Conservation (phyloP, 2,113 vertebrate species). For the Cervus canadensis region DNA sequence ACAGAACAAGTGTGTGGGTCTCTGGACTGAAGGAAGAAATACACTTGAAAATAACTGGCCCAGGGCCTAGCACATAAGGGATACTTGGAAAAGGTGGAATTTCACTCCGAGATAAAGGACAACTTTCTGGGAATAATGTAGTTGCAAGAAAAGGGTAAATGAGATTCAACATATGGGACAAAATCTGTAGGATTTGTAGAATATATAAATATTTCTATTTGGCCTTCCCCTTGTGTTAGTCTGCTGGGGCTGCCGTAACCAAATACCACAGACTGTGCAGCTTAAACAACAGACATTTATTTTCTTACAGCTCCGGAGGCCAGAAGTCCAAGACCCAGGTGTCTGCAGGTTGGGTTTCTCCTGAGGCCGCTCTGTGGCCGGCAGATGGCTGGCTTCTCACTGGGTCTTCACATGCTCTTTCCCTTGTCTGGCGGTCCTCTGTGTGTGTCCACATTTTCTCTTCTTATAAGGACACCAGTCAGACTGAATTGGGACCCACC, state of each 20-base stretch:
- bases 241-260: neutral
- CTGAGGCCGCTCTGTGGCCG: neutral
- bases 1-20: neutral
- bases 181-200: neutral
- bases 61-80: neutral
- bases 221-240: neutral
- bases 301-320: neutral
- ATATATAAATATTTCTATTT: neutral
- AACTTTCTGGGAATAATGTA: neutral
- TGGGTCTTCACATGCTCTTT: neutral
- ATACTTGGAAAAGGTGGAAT: neutral
- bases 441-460: neutral
- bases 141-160: neutral
- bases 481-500: neutral
- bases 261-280: neutral
- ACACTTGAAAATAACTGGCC: neutral
- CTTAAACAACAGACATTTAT: neutral
- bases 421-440: neutral
- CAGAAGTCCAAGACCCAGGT: neutral
- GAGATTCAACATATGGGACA: neutral
- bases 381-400: rapidly evolving
- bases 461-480: neutral
- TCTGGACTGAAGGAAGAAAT: neutral
- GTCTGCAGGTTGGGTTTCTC: neutral
- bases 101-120: neutral